Base-by-base conservation (phyloP, 2,797 vertebrate genomes). In the Microcaecilia unicolor region DNA sequence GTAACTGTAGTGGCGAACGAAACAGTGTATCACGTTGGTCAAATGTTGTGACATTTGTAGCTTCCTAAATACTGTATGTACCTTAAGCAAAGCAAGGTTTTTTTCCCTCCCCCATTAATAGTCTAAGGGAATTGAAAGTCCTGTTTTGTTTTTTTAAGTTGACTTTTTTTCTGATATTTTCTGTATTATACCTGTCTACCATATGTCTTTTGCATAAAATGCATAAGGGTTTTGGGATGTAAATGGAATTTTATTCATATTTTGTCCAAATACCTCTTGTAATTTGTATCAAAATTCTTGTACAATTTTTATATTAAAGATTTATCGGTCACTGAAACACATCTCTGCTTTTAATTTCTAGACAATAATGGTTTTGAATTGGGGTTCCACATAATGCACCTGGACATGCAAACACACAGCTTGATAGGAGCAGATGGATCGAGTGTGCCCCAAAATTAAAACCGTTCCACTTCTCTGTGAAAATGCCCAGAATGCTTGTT, bases 251-350 rank as follows among this genome's bases (percentile, higher is more conserved):
- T 90, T 92, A 90, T 89, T 92, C 88, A 92, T 90, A 89, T 88
- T 93, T 92, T 90, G 89, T 92, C 87, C 89, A 91, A 92, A 93
- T 93, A 91, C 89, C 88, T 93, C 91, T 92, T 92, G 88, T 91
- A 91, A 93, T 93, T 93, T 94, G 89, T 92, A 92, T 92, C 85
- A 91, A 80, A 92, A 91, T 89, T 95, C 88, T 94, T 97, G 91
- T 92, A 93, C 90, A 92, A 92, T 93, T 92, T 94, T 93, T 93
- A 92, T 93, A 93, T 93, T 93, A 95, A 95, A 97, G 84, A 91
- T 95, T 92, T 92, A 93, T 93, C 88, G 90, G 82, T 91, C 90
- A 91, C 88, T 89, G 86, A 86, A 72, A 71, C 72, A 56, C 63
- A 45, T 61, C 75, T 52, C 4, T 17, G 15, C 20, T 31, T 25